Evolutionary conservation across 2,888 invertebrate species (phyloP).

Genomic region (Clostera curtula): DNA sequence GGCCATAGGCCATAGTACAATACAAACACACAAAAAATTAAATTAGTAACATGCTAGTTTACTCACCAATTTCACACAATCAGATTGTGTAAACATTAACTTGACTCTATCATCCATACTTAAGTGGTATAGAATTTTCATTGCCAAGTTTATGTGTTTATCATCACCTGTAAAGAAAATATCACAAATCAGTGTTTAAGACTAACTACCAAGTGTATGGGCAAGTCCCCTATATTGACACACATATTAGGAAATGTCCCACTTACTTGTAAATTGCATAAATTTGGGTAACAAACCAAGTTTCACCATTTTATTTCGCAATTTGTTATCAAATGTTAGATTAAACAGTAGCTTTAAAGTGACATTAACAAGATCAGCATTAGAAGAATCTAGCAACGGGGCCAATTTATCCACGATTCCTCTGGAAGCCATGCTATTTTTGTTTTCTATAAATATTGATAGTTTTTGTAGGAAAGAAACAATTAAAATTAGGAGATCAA

Average conservation of each 20-base stretch:
- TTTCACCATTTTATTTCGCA: conserved; percentile 92
- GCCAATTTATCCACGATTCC: conserved; percentile 90
- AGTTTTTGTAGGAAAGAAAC: conserved; percentile 96
- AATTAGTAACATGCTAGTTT: neutral
- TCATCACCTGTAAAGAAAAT: conserved; percentile 77
- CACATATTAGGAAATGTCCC: too few relatives aligned
- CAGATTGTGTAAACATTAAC: conserved; percentile 93
- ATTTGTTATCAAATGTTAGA: conserved; percentile 93
- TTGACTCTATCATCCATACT: conserved; percentile 97
- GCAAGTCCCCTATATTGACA: too few relatives aligned
- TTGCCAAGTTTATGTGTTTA: conserved; percentile 83
- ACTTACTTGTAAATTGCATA: conserved; percentile 89
- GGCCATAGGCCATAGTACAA: too few relatives aligned
- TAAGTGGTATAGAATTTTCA: conserved; percentile 92
- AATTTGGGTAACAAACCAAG: conserved; percentile 92
- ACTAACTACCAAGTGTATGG: too few relatives aligned
- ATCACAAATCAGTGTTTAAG: too few relatives aligned
- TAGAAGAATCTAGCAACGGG: conserved; percentile 80
- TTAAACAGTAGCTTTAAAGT: conserved; percentile 93
- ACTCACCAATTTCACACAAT: conserved; percentile 89
- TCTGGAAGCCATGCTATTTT: conserved; percentile 90
- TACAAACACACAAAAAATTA: conserved; percentile 2
- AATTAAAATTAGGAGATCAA: conserved; percentile 90
- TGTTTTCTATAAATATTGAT: conserved; percentile 95
- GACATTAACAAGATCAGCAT: conserved; percentile 84